Conservation (phyloP, 2,113 vertebrate genomes). For the Lepidothrix coronata region DNA sequence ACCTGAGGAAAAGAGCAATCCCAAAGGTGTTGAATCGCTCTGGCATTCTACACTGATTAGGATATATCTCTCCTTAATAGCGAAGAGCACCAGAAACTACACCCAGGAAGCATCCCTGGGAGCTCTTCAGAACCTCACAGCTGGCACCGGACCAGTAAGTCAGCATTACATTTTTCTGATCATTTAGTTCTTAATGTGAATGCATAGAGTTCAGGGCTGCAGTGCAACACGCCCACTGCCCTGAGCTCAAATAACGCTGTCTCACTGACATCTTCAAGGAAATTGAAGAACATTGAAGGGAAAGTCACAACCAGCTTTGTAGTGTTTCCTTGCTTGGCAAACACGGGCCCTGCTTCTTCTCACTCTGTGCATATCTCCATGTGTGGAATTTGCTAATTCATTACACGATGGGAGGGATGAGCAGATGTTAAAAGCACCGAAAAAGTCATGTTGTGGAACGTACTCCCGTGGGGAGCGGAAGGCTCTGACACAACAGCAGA, state of each 20-base stretch:
- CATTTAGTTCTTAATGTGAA: neutral
- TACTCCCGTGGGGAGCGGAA: neutral
- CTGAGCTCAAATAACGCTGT: neutral
- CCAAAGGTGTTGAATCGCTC: slow-evolving; percentile 85
- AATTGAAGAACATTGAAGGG: neutral
- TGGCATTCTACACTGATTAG: slow-evolving; percentile 88
- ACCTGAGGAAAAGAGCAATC: slow-evolving; percentile 85
- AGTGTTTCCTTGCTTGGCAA: neutral
- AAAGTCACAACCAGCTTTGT: neutral
- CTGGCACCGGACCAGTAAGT: slow-evolving; percentile 83
- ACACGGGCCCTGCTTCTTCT: neutral
- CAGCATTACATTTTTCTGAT: neutral
- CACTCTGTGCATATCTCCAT: neutral
- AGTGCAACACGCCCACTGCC: neutral
- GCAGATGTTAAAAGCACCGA: neutral
- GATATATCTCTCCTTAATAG: slow-evolving; percentile 93
- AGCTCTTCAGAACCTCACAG: slow-evolving; percentile 93
- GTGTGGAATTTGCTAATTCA: neutral
- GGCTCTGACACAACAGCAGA: neutral
- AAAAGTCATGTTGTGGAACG: neutral
- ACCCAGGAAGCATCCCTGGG: slow-evolving; percentile 89
- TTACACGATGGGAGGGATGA: neutral
- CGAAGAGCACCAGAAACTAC: slow-evolving; percentile 80
- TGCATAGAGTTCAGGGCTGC: neutral
- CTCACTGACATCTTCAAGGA: neutral